Evolutionary conservation across 2,113 vertebrate genomes (phyloP).

Genomic region (Hylia prasina): DNA sequence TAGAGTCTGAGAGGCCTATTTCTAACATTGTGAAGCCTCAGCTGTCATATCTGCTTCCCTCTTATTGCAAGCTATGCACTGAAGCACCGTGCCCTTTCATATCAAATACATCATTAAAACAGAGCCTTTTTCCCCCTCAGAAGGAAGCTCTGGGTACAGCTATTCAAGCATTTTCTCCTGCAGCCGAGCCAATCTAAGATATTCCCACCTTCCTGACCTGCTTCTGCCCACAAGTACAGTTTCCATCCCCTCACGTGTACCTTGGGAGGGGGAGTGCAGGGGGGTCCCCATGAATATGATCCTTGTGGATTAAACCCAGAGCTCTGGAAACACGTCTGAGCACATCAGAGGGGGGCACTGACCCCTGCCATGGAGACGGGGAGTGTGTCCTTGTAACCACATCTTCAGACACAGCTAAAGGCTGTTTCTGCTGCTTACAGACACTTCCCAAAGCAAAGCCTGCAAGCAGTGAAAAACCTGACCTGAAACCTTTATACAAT

Average conservation of each 20-base stretch:
- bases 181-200: neutral
- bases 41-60: slow-evolving; percentile 52
- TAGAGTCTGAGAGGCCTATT: neutral
- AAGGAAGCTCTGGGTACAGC: neutral
- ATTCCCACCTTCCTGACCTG: neutral
- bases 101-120: slow-evolving; percentile 43
- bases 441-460: neutral
- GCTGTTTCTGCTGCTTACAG: neutral
- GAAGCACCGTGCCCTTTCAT: slow-evolving; percentile 42
- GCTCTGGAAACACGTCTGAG: neutral
- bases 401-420: neutral
- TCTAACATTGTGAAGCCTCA: slow-evolving; percentile 22
- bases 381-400: neutral
- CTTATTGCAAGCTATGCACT: neutral
- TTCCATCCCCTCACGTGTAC: neutral
- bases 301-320: neutral
- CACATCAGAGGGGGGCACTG: neutral
- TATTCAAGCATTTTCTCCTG: neutral
- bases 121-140: slow-evolving; percentile 13
- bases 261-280: neutral
- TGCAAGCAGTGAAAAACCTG: neutral
- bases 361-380: accelerated
- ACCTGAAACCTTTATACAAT: neutral
- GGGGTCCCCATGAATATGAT: neutral
- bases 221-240: neutral